Conservation (phyloP, 2,113 vertebrate genomes). For the Arizona elegans region DNA sequence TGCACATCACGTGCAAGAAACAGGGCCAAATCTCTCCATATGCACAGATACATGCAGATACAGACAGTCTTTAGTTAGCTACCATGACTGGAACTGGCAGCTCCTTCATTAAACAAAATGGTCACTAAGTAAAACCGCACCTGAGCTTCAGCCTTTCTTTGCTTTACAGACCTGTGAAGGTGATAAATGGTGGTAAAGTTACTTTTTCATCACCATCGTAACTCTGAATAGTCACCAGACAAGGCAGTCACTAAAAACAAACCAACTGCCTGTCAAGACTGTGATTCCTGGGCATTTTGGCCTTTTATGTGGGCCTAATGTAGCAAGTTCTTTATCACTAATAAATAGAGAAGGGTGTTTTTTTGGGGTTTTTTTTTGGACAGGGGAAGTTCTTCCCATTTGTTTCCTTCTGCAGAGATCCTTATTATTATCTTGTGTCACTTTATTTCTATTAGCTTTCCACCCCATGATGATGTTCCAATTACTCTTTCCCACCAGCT, state of each 20-base stretch:
- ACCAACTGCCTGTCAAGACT: neutral
- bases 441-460: conserved; percentile 29
- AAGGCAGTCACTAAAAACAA: neutral
- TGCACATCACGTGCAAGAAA: neutral
- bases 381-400: conserved; percentile 21
- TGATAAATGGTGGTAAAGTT: neutral
- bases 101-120: neutral
- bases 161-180: neutral
- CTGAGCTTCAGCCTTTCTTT: neutral
- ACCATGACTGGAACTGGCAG: neutral
- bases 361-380: neutral
- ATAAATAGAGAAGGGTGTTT: neutral
- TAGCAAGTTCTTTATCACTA: neutral
- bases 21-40: neutral
- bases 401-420: conserved; percentile 6
- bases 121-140: neutral
- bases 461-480: conserved; percentile 11
- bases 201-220: neutral
- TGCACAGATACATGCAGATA: neutral
- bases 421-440: conserved; percentile 20
- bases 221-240: neutral
- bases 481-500: conserved; percentile 16
- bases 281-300: conserved; percentile 17
- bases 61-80: neutral
- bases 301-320: conserved; percentile 27